Base-by-base conservation (phyloP, 2,888 invertebrate genomes). In the Meta bourneti region DNA sequence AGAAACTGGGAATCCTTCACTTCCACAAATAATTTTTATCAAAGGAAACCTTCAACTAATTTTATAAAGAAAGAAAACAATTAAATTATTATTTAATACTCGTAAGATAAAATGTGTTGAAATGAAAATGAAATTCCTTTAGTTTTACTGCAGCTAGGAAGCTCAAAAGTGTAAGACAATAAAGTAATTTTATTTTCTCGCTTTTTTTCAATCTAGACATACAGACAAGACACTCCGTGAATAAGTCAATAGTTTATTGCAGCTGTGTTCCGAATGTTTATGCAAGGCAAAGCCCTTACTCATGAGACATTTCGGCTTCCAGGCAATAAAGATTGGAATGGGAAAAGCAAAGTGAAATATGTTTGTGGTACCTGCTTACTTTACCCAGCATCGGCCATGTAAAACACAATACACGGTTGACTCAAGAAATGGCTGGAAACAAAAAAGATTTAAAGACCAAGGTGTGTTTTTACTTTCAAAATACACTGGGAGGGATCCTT, bases 281-380 rank as follows among this genome's bases (percentile, higher is more conserved):
- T 77, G 16, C 49, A 16, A 77, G 49, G 13, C 77, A 51, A 77
- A 77, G 49, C 77, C 13, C 61, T 61, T 61, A 16, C 61, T 77
- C n/a, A 13, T 77, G 49, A 77, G n/a, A 49, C n/a, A 51, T 48
- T 77, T 77, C 49, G n/a, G 77, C 77, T 77, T 49, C 7, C 16
- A 77, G 77, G 77, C 77, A 77, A 77, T 77, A 77, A 77, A 77
- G 49, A 77, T 77, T 51, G 49, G 7, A 49, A 13, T 61, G 11
- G 61, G 48, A 48, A 77, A 49, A n/a, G 16, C 49, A 16, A 49
- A 49, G 49, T 77, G 51, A 77, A 49, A 77, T 77, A 49, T 77
- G 16, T 49, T 49, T 77, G 49, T n/a, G 77, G 51, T 51, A n/a
- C 49, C 77, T 49, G 49, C 77, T 77, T 77, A 77, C 13, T 77